Base-by-base conservation (phyloP, 2,888 invertebrate species). In the Orthosia cruda region DNA sequence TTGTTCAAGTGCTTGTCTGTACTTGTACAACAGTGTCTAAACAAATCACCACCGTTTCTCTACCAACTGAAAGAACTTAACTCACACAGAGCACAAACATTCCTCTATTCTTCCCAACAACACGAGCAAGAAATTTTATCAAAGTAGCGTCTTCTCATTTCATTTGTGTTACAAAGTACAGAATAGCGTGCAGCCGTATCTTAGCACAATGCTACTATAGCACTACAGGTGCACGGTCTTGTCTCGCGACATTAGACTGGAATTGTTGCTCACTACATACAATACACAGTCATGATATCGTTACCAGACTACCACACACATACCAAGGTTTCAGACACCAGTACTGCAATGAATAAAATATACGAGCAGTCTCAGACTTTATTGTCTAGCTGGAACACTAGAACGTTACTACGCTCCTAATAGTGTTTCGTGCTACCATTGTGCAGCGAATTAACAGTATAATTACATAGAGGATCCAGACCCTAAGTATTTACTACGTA, bases 241-340 rank as follows among this genome's bases (percentile, higher is more conserved):
- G 87, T 91, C 87, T 89, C 87, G 80, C 88, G 86, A 91, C 91
- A 89, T 92, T 91, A 89, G 72, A 80, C 88, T 85, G 82, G 85
- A 89, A 88, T 91, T 90, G 89, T 89, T 85, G 77, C 86, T 78
- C 70, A 84, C 80, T 85, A 83, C 77, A 84, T 89, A 87, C 90
- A 90, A 89, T 81, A 73, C 77, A 83, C 66, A 59, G 55, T 40
- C 64, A 81, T 65, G 80, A 85, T 87, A 90, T 89, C 86, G 87
- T 89, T 85, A 80, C 85, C 59, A 26, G 52, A 47, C 61, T 72
- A 76, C 67, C 71, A 83, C 75, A 82, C 77, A n/a, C n/a, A n/a
- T 80, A 84, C 69, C 64, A 71, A 45, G 78, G 85, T n/a, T n/a
- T n/a, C n/a, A n/a, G n/a, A n/a, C n/a, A n/a, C n/a, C n/a, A n/a